These are phyloP conservation scores for Diachasmimorpha longicaudata DNA, from an alignment of 1,140 invertebrate species.

Conservation along the genomic window DNA sequence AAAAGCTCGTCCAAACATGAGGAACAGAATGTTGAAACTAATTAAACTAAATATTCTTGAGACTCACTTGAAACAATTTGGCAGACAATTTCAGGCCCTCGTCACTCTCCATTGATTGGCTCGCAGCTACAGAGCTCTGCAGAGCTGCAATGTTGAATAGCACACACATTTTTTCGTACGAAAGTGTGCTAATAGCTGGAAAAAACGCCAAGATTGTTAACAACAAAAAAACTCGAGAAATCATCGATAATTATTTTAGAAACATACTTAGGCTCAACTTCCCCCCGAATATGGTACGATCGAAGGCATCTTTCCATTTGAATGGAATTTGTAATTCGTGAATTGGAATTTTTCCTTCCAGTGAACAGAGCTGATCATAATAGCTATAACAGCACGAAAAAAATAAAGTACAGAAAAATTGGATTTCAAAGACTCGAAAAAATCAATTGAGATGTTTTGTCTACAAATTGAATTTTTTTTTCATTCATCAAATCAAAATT, in stretches of 20 bases:
- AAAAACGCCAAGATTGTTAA: constrained; percentile 22
- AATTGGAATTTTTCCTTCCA: constrained; percentile 93
- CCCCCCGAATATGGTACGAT: constrained; percentile 92
- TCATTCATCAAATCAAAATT: no score
- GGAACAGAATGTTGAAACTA: no score
- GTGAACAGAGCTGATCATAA: constrained; percentile 91
- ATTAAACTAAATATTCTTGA: no score
- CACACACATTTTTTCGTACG: constrained; percentile 94
- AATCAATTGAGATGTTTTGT: background rate
- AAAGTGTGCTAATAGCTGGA: constrained; percentile 80
- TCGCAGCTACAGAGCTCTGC: constrained; percentile 86
- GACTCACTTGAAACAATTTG: constrained; percentile 86
- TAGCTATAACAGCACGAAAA: constrained; percentile 73
- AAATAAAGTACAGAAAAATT: background rate
- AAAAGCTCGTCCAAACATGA: no score
- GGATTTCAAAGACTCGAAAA: background rate
- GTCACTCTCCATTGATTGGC: constrained; percentile 87
- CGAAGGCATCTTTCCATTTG: constrained; percentile 99
- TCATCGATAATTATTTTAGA: background rate
- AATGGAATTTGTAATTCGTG: constrained; percentile 92
- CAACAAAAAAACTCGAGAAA: constrained; percentile 23
- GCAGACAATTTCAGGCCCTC: constrained; percentile 93
- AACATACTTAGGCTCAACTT: constrained; percentile 90
- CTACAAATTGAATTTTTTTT: no score
- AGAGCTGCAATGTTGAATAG: constrained; percentile 97